Base-by-base conservation (phyloP, 2,888 invertebrate genomes). In the Luperina nickerlii region DNA sequence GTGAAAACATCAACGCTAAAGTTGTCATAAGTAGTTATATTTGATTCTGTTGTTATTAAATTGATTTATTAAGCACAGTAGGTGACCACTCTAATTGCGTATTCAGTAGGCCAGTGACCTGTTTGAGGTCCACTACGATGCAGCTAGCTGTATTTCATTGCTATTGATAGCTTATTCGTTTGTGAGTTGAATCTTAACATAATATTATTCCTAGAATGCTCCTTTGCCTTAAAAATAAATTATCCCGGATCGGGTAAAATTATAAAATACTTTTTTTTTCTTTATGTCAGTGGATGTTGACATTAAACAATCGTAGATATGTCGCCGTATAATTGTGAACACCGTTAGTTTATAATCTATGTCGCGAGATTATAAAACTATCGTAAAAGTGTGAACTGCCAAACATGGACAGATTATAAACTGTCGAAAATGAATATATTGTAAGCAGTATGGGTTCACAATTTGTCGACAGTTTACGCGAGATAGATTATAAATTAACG, bases 31-130 rank as follows among this genome's bases (percentile, higher is more conserved):
- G 13, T 70, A 18, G n/a, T 38, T 51, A 3, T 18, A 45, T 32
- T 24, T 70, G n/a, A 65, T 65, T 57, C 18, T 42, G 63, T 42
- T 57, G 3, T 42, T 67, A 51, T 66, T 66, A 45, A 24, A 66
- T n/a, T 54, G 1, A 57, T 72, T 66, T 32, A n/a, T n/a, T n/a
- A n/a, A 42, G 57, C 3, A 27, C 57, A 38, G 27, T 51, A 32
- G 51, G 18, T 48, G 57, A 2, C 48, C 48, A 73, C 45, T 32
- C 54, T 54, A 63, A 54, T 80, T 70, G 54, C 32, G 38, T 60
- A 51, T 60, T 66, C 57, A 65, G n/a, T 48, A 32, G 27, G 51
- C 80, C 68, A 42, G 27, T 81, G 57, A 38, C 60, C 66, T 62
- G 60, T 20, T 79, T 82, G 51, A 54, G 32, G 11, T 51, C 60